Evolutionary conservation across 2,888 invertebrate species (phyloP), one percentile per base, ranked within the genome.

Genomic region (Habrosyne pyritoides): DNA sequence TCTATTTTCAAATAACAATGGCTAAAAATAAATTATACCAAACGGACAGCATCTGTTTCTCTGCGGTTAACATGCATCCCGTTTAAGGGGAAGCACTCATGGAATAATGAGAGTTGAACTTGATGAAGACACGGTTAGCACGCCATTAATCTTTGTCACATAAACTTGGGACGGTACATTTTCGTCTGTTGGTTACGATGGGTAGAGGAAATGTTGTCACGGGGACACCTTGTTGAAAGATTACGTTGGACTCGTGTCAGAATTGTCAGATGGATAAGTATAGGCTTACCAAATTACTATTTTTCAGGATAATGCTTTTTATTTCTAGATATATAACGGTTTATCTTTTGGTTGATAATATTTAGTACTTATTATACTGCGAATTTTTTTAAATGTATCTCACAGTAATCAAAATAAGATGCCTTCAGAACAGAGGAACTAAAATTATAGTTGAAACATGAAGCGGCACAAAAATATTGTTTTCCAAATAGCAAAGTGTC

Each of bases 91-190:
- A 64, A 67, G 59, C 66, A 57, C 59, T 66, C 67, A 59, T 55
- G 50, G 70, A 66, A 80, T 85, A 87, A 87, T 85, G 79, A 81
- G 83, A 83, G 71, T 68, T 73, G 82, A 84, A 80, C 77, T 79
- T 77, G 82, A 83, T 81, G 81, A 83, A 85, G 85, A 82, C 81
- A 77, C 76, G 76, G 80, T 86, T 86, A 87, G 76, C 76, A 71
- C 71, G 61, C 60, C 81, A 80, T 87, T 73, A 71, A 81, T 86
- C 85, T 64, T 68, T 68, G 74, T 74, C 74, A 75, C 63, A 61
- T 66, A 64, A 70, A 61, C 62, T 61, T 61, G 59, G 63, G 14
- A 64, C 66, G 64, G 65, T 66, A 64, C 60, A 26, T 52, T 56
- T 54, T 21, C 42, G 52, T 55, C 30, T 56, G 52, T 42, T 47